Percentiles rank a stretch among this genome's conserved stretches.
phyloP scores from a whole-genome alignment of 2,113 vertebrate genomes.

The Zootoca vivipara region DNA sequence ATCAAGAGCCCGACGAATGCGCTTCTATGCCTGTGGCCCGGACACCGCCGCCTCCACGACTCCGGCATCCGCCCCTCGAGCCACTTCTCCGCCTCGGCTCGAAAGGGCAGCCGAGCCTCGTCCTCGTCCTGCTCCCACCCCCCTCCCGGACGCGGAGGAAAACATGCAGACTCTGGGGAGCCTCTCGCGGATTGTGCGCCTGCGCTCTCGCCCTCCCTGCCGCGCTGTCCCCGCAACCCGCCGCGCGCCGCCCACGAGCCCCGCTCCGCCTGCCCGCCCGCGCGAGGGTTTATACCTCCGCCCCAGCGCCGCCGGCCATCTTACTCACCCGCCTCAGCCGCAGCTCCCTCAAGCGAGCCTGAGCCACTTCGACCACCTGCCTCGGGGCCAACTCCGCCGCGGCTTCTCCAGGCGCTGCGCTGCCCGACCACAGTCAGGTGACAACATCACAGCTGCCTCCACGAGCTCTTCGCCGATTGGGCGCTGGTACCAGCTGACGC shows the following conservation, averaged over 20 bases:
- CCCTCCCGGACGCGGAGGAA: too few species aligned
- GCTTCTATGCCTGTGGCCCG: neutral
- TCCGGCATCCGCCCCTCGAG: neutral
- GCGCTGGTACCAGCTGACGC: constrained; percentile 1
- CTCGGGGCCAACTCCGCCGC: neutral
- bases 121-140: too few species aligned
- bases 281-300: neutral
- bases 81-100: neutral
- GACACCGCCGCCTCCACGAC: neutral
- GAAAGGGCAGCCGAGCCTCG: too few species aligned
- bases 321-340: neutral
- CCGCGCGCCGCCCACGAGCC: too few species aligned
- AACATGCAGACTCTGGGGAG: neutral
- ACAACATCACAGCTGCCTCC: constrained; percentile 6
- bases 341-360: neutral
- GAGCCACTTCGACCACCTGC: neutral
- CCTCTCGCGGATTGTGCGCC: neutral
- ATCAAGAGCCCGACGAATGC: neutral
- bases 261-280: neutral
- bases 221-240: neutral
- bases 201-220: neutral
- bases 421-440: constrained; percentile 18
- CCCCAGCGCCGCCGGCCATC: neutral
- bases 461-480: constrained; percentile 48
- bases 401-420: neutral